Evolutionary conservation across 2,113 vertebrate genomes (phyloP), one percentile per base, ranked within the genome.

Genomic region (Dryoscopus gambensis): DNA sequence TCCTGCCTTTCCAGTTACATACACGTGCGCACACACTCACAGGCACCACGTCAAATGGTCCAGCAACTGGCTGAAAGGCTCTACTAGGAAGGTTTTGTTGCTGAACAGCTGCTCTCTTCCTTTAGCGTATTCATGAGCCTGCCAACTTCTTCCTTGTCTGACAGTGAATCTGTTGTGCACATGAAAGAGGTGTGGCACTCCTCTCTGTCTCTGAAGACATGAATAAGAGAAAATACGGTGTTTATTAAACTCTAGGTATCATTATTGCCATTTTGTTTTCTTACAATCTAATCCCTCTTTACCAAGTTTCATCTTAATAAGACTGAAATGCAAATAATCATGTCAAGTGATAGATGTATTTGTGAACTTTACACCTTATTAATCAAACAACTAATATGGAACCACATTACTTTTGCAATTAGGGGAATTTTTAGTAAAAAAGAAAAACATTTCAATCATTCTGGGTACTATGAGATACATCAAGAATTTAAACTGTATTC

Each of bases 71-170:
- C 76, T 90, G 90, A 95, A 96, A 96, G 90, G 79, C 82, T 70
- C 71, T 89, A 76, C 85, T 80, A 52, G 79, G 68, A 64, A 77
- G 89, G 95, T 88, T 97, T 95, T 96, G 79, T 90, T 89, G 56
- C 79, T 84, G 47, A 95, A 78, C 96, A 97, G 92, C 94, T 96
- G 96, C 76, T 96, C 79, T 78, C 60, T 79, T 94, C 76, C 90
- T 96, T 93, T 16, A 94, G 88, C 2, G 4, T 81, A 81, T 93
- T 96, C 95, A 96, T 90, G 76, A 96, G 91, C 68, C 80, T 94
- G 96, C 85, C 92, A 92, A 86, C 71, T 89, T 57, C 85, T 92
- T 93, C 89, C 74, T 69, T 67, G 85, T 86, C 84, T 91, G 76
- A 92, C 93, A 94, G 64, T 56, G 90, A 90, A 67, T 96, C 88